A percentile compares a stretch with the other conserved stretches of the same genome.
These are phyloP conservation scores for Aix galericulata DNA, from an alignment of 2,113 vertebrate genomes.

Conservation along the genomic window DNA sequence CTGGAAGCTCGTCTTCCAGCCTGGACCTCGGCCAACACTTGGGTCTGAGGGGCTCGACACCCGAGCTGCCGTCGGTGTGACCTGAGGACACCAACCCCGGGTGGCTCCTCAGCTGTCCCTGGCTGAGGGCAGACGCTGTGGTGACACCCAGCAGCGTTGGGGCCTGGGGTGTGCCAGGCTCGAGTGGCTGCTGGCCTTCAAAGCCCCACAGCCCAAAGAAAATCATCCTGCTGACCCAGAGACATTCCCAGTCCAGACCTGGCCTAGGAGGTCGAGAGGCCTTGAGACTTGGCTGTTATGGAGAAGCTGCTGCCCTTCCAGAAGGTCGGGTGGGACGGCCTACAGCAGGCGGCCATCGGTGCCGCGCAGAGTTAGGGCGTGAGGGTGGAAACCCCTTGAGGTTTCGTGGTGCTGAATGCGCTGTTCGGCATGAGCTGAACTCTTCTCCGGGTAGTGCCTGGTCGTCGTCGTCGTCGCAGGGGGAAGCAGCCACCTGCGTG, in stretches of 20 bases:
- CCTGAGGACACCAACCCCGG: not conserved
- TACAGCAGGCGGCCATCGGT: not conserved
- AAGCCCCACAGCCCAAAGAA: not conserved
- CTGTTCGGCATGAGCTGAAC: not conserved
- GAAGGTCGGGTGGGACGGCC: not conserved
- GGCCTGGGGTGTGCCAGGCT: fast-evolving
- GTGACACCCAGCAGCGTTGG: not conserved
- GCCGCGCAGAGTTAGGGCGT: not conserved
- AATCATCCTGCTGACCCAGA: not conserved
- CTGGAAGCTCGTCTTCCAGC: not conserved
- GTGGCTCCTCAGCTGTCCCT: not conserved
- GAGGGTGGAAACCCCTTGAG: not conserved
- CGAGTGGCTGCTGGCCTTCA: not conserved
- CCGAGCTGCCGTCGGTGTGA: not conserved
- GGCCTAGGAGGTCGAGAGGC: not conserved
- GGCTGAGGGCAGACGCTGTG: not conserved
- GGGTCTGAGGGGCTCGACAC: not conserved
- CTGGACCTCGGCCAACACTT: not conserved
- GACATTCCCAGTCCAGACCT: not conserved
- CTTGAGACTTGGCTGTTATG: not conserved
- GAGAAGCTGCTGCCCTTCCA: not conserved
- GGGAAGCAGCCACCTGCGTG: too few relatives aligned
- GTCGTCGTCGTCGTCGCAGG: fast-evolving
- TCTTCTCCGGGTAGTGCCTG: not conserved
- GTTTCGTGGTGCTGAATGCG: not conserved